A percentile compares a stretch with the other conserved stretches of the same genome.
These are phyloP conservation scores for Schizothorax lantsangensis DNA, from an alignment of 2,797 vertebrate genomes.

Conservation along the genomic window DNA sequence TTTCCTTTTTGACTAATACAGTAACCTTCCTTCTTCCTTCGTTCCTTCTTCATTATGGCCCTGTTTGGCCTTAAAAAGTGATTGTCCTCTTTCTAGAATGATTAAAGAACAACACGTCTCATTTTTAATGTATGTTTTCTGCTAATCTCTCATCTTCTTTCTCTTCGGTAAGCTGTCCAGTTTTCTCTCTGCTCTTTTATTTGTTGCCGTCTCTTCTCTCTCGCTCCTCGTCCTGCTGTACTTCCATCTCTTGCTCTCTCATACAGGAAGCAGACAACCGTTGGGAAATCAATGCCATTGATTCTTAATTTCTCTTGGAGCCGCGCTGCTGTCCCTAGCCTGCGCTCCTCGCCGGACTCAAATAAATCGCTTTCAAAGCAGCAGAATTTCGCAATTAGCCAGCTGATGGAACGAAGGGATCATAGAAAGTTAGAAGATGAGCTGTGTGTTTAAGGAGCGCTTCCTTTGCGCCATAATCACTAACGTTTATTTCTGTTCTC, in stretches of 20 bases:
- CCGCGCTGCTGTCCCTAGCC: slow-evolving; percentile 26
- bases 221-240: slow-evolving; percentile 18
- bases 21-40: not conserved
- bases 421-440: slow-evolving; percentile 9
- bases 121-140: too few species aligned
- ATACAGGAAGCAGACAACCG: slow-evolving; percentile 51
- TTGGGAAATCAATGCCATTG: slow-evolving; percentile 75
- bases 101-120: not conserved
- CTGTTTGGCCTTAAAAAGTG: not conserved
- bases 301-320: slow-evolving; percentile 70
- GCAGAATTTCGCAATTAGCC: slow-evolving; percentile 36
- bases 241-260: slow-evolving; percentile 40
- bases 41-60: not conserved
- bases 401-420: slow-evolving; percentile 12
- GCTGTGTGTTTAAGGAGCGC: not conserved
- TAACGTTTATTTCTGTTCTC: slow-evolving; percentile 32
- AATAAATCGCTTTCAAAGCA: slow-evolving; percentile 37
- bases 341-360: slow-evolving; percentile 6
- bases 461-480: not conserved
- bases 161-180: not conserved
- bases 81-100: not conserved
- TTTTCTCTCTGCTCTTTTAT: not conserved
- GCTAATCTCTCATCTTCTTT: slow-evolving; percentile 8
- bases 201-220: not conserved
- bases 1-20: not conserved